phyloP scores from a whole-genome alignment of 2,797 vertebrate species.

The Australoheros facetus region DNA sequence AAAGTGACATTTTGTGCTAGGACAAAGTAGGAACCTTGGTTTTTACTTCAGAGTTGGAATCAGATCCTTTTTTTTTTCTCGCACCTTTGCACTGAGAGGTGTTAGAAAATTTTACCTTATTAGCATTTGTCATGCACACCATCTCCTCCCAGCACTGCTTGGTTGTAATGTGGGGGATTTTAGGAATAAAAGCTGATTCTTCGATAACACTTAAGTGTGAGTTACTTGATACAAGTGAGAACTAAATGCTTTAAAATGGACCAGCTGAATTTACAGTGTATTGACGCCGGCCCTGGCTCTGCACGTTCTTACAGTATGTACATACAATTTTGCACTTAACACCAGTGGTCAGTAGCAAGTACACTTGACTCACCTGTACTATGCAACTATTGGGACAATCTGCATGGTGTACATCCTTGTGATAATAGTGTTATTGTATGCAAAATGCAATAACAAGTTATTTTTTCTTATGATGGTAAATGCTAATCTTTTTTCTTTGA shows the following conservation, averaged over 20 bases:
- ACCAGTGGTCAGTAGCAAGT: slow-evolving; percentile 71
- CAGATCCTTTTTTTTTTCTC: fast-evolving
- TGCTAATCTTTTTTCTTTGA: slow-evolving; percentile 55
- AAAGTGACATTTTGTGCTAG: not conserved
- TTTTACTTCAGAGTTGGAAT: slow-evolving; percentile 4
- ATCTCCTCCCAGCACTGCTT: not conserved
- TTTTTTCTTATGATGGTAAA: slow-evolving; percentile 52
- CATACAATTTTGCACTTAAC: slow-evolving; percentile 60
- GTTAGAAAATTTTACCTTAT: not conserved
- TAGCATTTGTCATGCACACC: not conserved
- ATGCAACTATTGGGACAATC: slow-evolving; percentile 83
- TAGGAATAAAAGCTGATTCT: slow-evolving; percentile 26
- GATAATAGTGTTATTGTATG: slow-evolving; percentile 63
- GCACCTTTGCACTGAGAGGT: not conserved
- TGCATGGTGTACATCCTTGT: slow-evolving; percentile 56
- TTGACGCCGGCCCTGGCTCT: slow-evolving; percentile 10
- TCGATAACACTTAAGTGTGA: slow-evolving; percentile 17
- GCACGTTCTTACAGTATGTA: slow-evolving; percentile 41
- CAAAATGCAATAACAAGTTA: slow-evolving; percentile 71
- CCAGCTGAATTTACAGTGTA: slow-evolving; percentile 29
- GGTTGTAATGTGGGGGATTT: slow-evolving; percentile 8
- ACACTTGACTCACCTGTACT: slow-evolving; percentile 76
- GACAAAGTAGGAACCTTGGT: not conserved
- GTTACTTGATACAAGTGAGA: slow-evolving; percentile 13
- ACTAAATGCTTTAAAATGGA: slow-evolving; percentile 31